These are phyloP conservation scores for Dryocosmus kuriphilus DNA, from an alignment of 2,888 invertebrate genomes.

Conservation along the genomic window DNA sequence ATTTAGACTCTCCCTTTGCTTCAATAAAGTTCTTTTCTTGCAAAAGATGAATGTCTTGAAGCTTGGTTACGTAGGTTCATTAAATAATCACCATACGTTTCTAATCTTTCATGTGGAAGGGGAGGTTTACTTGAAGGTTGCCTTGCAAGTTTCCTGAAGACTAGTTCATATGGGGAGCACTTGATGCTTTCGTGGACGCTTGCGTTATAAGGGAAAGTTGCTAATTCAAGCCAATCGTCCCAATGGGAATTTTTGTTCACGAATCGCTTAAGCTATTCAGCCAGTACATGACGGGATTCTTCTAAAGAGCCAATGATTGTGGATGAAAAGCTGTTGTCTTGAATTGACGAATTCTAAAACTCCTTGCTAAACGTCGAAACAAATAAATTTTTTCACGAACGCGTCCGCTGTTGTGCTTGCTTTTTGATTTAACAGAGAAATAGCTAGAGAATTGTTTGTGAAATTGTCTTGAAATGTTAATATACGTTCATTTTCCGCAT, in stretches of 20 bases:
- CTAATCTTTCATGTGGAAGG: no score
- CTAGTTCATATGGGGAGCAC: constrained; percentile 51
- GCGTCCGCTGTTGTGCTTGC: no score
- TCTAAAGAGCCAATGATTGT: no score
- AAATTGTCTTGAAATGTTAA: no score
- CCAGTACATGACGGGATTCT: constrained; percentile 51
- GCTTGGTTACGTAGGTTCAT: constrained; percentile 36
- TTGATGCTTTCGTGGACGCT: constrained; percentile 49
- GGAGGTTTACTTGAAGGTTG: background rate
- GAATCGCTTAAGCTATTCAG: constrained; percentile 55
- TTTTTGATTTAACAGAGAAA: no score
- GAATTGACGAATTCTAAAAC: no score
- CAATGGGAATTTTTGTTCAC: constrained; percentile 46
- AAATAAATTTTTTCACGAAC: no score
- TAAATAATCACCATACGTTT: constrained; percentile 38
- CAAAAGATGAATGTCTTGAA: constrained; percentile 38
- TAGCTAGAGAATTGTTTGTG: no score
- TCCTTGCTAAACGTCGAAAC: no score
- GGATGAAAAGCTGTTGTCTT: no score
- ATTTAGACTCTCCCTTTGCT: constrained; percentile 49
- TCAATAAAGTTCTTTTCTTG: constrained; percentile 44
- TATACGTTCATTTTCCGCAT: no score
- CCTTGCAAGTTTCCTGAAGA: constrained; percentile 49
- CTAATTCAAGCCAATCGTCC: constrained; percentile 54
- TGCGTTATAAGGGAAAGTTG: constrained; percentile 51